Evolutionary conservation across 2,797 vertebrate species (phyloP).

Genomic region (Hypotaenidia philippensis): DNA sequence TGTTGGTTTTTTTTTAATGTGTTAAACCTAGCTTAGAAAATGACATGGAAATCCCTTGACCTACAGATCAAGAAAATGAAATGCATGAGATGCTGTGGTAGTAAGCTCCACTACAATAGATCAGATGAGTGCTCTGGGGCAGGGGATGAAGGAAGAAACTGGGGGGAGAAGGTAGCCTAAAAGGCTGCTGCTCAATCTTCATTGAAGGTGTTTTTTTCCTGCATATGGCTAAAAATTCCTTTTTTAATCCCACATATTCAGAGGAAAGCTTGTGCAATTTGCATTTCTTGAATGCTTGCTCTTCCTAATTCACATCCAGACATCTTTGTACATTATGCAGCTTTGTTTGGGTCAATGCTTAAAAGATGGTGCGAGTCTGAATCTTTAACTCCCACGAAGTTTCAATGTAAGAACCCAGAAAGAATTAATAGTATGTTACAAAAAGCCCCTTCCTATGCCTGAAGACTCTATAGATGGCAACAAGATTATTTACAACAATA

Average conservation of each 20-base stretch:
- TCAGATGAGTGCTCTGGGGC: background rate
- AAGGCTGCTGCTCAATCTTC: background rate
- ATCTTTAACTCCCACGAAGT: constrained; percentile 45
- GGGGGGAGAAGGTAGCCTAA: background rate
- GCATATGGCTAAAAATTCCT: background rate
- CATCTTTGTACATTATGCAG: constrained; percentile 10
- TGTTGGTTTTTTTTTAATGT: background rate
- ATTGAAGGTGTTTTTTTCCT: background rate
- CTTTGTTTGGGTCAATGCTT: constrained; percentile 49
- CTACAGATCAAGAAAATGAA: background rate
- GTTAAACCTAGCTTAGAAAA: background rate
- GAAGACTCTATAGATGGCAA: background rate
- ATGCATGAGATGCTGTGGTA: background rate
- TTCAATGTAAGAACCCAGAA: constrained; percentile 46
- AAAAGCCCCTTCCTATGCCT: constrained; percentile 1
- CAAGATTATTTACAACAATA: constrained; percentile 34
- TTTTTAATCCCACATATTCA: background rate
- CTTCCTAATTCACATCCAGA: constrained; percentile 29
- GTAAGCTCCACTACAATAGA: background rate
- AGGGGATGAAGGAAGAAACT: background rate
- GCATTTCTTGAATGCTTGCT: constrained; percentile 6
- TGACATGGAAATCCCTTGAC: background rate
- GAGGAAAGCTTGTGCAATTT: background rate
- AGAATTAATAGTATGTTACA: constrained; percentile 1
- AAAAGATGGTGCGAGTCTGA: constrained; percentile 17